These are phyloP conservation scores for Lasioglossum morio DNA, from an alignment of 2,888 invertebrate genomes.

Conservation along the genomic window DNA sequence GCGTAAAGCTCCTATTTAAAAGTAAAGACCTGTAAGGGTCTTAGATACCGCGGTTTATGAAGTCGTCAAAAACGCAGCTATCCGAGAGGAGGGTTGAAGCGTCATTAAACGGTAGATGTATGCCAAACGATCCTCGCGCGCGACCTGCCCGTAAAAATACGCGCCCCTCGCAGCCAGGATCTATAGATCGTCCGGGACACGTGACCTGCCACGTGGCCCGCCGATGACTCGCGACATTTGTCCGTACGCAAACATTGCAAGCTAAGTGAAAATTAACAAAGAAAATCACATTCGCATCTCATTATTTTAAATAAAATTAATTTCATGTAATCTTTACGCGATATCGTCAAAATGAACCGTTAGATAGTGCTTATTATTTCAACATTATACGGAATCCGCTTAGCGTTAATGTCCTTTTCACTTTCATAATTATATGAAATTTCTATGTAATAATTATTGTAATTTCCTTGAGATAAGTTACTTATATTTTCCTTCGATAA, in stretches of 20 bases:
- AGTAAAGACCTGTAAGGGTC: not conserved
- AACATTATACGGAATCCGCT: no score
- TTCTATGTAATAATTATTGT: not conserved
- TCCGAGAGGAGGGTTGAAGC: not conserved
- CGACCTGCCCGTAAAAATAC: not conserved
- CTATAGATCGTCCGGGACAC: not conserved
- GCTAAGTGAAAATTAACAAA: no score
- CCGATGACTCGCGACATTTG: not conserved
- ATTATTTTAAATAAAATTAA: no score
- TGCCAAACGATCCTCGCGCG: not conserved
- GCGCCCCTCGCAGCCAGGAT: not conserved
- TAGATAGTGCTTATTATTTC: no score
- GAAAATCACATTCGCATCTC: no score
- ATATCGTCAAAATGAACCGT: no score
- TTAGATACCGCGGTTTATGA: not conserved
- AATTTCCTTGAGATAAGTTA: not conserved
- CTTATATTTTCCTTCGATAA: not conserved
- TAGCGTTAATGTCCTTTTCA: no score
- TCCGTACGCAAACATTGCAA: not conserved
- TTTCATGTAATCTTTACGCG: no score
- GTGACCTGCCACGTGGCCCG: not conserved
- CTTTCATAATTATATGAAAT: no score
- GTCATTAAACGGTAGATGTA: not conserved
- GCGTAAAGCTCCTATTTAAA: not conserved
- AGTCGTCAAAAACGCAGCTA: constrained; percentile 3